Percentiles rank a stretch among this genome's conserved stretches.
Conservation (phyloP, 2,888 invertebrate species). For the Scaptomyza flava region DNA sequence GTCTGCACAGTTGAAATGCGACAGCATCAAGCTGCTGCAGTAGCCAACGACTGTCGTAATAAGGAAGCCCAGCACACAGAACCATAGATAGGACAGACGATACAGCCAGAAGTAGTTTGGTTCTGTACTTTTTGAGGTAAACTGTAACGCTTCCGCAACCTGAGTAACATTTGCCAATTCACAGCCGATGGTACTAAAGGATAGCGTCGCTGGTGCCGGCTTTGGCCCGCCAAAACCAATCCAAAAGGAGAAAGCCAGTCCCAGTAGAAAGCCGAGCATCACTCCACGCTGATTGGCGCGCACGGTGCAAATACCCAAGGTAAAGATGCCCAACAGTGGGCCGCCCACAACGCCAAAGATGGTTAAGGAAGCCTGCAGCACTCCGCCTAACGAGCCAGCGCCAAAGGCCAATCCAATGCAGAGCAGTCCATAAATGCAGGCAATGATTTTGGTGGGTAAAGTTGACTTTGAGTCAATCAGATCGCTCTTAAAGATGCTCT, state of each 20-base stretch:
- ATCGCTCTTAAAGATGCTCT: slow-evolving; percentile 82
- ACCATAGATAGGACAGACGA: slow-evolving; percentile 90
- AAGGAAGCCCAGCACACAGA: slow-evolving; percentile 86
- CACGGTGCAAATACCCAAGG: slow-evolving; percentile 92
- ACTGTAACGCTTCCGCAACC: slow-evolving; percentile 25
- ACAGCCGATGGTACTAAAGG: slow-evolving; percentile 87
- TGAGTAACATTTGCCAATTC: slow-evolving; percentile 34
- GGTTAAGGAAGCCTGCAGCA: slow-evolving; percentile 92
- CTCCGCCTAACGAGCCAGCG: slow-evolving; percentile 92
- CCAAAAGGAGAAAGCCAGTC: slow-evolving; percentile 90
- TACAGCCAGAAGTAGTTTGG: slow-evolving; percentile 86
- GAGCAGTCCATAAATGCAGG: slow-evolving; percentile 89
- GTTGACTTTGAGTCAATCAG: slow-evolving; percentile 85
- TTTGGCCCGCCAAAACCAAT: slow-evolving; percentile 93
- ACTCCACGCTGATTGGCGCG: slow-evolving; percentile 91
- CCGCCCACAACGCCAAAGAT: slow-evolving; percentile 95
- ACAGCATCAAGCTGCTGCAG: slow-evolving; percentile 84
- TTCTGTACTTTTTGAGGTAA: slow-evolving; percentile 31
- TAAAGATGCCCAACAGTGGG: slow-evolving; percentile 92
- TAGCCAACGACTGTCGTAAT: slow-evolving; percentile 86
- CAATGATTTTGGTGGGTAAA: slow-evolving; percentile 88
- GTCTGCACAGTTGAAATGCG: slow-evolving; percentile 78
- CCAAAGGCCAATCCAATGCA: slow-evolving; percentile 93
- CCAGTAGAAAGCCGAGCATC: slow-evolving; percentile 87
- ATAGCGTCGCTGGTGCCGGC: slow-evolving; percentile 86